A percentile compares a stretch with the other conserved stretches of the same genome.
These are phyloP conservation scores for Ceyx margarethae DNA, from an alignment of 2,113 vertebrate genomes.

Conservation along the genomic window DNA sequence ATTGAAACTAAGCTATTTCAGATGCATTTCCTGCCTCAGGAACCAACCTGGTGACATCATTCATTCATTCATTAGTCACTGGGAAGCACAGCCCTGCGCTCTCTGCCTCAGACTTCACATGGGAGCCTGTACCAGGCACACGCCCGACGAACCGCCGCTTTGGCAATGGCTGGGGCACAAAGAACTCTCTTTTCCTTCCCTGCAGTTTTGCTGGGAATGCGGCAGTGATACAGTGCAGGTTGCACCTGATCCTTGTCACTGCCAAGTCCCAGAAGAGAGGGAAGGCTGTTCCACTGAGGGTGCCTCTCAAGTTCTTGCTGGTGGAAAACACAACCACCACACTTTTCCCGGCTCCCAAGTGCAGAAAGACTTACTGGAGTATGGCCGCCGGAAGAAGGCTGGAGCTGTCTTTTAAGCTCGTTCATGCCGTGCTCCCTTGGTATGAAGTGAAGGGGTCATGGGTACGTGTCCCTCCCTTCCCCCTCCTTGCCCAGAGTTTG, in stretches of 20 bases:
- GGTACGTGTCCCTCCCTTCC: fast-evolving
- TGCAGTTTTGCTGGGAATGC: background rate
- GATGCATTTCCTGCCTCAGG: constrained; percentile 32
- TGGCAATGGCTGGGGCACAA: background rate
- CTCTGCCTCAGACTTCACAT: background rate
- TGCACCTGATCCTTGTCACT: background rate
- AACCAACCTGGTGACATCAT: constrained; percentile 40
- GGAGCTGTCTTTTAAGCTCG: background rate
- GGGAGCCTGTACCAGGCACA: background rate
- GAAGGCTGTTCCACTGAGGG: background rate
- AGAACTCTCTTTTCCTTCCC: background rate
- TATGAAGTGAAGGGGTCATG: background rate
- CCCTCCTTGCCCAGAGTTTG: background rate
- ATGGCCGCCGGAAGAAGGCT: background rate
- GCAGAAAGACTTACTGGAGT: background rate
- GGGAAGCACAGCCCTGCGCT: background rate
- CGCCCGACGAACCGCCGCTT: background rate
- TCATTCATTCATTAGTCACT: background rate
- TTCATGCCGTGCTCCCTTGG: background rate
- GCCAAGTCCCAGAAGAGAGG: background rate
- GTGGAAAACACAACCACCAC: background rate
- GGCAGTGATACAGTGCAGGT: background rate
- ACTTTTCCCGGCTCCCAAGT: background rate
- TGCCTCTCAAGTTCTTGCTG: background rate
- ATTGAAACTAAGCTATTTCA: background rate